phyloP scores from a whole-genome alignment of 92 coral and sea anemone genomes.

The Palythoa grandiflora region DNA sequence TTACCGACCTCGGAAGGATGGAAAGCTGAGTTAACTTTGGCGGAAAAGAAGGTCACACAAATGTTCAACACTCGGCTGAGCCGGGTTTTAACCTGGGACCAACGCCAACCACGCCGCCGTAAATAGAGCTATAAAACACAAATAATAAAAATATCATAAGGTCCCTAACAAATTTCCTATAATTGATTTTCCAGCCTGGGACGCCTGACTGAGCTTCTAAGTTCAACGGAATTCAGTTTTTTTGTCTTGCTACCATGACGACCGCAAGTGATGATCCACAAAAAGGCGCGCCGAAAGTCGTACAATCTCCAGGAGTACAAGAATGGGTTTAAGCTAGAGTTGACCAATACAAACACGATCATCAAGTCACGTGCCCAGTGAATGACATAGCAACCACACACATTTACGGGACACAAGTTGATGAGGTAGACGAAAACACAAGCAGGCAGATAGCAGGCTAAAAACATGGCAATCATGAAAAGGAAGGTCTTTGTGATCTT shows the following conservation, averaged over 20 bases:
- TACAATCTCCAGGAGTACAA: slow-evolving; percentile 87
- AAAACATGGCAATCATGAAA: slow-evolving; percentile 77
- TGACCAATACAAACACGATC: slow-evolving; percentile 82
- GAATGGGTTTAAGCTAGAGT: slow-evolving; percentile 93
- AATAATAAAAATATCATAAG: too few relatives aligned
- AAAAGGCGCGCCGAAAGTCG: slow-evolving; percentile 76
- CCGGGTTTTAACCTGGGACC: too few relatives aligned
- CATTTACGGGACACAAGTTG: slow-evolving; percentile 72
- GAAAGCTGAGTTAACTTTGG: too few relatives aligned
- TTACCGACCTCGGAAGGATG: too few relatives aligned
- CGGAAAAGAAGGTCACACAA: too few relatives aligned
- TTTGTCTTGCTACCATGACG: slow-evolving; percentile 62
- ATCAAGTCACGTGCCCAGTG: slow-evolving; percentile 94
- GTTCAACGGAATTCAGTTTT: slow-evolving; percentile 57
- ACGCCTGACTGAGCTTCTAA: slow-evolving; percentile 63
- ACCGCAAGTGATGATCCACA: slow-evolving; percentile 76
- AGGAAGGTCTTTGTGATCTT: slow-evolving; percentile 92
- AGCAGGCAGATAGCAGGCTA: slow-evolving; percentile 84
- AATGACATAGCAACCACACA: slow-evolving; percentile 75
- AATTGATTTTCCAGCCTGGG: neutral
- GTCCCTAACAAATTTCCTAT: neutral
- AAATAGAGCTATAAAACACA: neutral
- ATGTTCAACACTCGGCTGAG: too few relatives aligned
- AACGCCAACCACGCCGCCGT: too few relatives aligned
- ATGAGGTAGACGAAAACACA: slow-evolving; percentile 82